Evolutionary conservation across 2,113 vertebrate species (phyloP).

Genomic region (Holacanthus passer): DNA sequence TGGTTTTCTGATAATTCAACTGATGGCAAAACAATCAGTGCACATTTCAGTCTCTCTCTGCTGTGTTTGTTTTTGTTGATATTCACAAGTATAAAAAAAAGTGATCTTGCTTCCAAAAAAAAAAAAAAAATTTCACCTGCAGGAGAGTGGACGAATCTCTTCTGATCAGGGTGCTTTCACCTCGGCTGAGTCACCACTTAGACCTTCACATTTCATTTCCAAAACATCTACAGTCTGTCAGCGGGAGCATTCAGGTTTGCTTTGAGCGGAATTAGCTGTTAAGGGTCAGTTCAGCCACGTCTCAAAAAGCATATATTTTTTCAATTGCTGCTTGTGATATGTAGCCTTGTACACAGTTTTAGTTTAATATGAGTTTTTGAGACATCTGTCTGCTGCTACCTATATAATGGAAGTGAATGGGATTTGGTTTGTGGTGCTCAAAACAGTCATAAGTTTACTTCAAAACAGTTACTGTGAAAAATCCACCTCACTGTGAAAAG

Average conservation of each 20-base stretch:
- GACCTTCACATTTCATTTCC: background rate
- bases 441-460: background rate
- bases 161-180: conserved; percentile 1
- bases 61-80: background rate
- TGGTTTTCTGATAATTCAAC: background rate
- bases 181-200: background rate
- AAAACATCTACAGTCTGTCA: background rate
- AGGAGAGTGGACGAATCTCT: conserved; percentile 15
- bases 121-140: background rate
- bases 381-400: background rate
- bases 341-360: background rate
- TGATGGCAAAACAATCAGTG: conserved; percentile 12
- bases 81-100: background rate
- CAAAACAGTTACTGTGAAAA: background rate
- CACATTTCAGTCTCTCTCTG: conserved; percentile 4
- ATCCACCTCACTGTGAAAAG: background rate
- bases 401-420: background rate
- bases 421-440: background rate
- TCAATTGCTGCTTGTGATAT: background rate
- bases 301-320: background rate
- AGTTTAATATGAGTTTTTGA: background rate
- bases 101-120: background rate
- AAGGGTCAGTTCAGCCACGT: background rate
- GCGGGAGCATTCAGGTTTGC: background rate
- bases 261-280: background rate